Evolutionary conservation across 2,797 vertebrate genomes (phyloP).

Genomic region (Rhyacichthys aspro): DNA sequence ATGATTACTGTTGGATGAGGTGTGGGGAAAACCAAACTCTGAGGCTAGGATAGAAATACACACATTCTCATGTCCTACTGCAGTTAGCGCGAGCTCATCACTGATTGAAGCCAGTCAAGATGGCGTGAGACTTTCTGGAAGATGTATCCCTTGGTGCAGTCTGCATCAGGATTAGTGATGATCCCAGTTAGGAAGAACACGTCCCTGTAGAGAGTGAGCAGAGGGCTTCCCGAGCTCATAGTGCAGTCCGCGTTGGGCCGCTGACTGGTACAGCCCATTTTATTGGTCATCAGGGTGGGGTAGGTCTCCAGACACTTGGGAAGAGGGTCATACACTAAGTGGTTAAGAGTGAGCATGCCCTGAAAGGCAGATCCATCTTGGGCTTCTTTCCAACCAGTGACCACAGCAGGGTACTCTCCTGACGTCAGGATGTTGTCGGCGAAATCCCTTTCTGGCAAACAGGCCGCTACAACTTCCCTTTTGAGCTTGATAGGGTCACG

Average conservation of each 20-base stretch:
- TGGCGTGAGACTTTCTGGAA: constrained; percentile 82
- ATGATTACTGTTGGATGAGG: constrained; percentile 15
- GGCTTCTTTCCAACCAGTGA: constrained; percentile 75
- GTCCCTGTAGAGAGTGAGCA: constrained; percentile 74
- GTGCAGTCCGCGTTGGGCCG: constrained; percentile 70
- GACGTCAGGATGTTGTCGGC: constrained; percentile 74
- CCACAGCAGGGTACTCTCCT: constrained; percentile 42
- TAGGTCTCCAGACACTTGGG: constrained; percentile 62
- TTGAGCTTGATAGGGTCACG: constrained; percentile 59
- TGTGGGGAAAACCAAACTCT: constrained; percentile 1
- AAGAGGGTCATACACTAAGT: constrained; percentile 68
- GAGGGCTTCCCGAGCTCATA: constrained; percentile 76
- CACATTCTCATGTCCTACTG: constrained; percentile 5
- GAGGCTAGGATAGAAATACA: constrained; percentile 9
- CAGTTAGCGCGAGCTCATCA: constrained; percentile 59
- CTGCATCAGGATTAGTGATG: constrained; percentile 63
- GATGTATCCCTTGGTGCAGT: constrained; percentile 76
- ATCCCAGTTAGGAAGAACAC: constrained; percentile 82
- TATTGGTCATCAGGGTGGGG: constrained; percentile 73
- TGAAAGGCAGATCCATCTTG: constrained; percentile 19
- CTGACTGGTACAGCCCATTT: constrained; percentile 77
- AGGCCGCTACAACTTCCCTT: constrained; percentile 52
- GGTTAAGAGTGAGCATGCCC: constrained; percentile 68
- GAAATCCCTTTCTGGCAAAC: constrained; percentile 81
- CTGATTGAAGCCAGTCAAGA: constrained; percentile 70